Base-by-base conservation (phyloP, 2,113 vertebrate species). In the Lophius piscatorius region DNA sequence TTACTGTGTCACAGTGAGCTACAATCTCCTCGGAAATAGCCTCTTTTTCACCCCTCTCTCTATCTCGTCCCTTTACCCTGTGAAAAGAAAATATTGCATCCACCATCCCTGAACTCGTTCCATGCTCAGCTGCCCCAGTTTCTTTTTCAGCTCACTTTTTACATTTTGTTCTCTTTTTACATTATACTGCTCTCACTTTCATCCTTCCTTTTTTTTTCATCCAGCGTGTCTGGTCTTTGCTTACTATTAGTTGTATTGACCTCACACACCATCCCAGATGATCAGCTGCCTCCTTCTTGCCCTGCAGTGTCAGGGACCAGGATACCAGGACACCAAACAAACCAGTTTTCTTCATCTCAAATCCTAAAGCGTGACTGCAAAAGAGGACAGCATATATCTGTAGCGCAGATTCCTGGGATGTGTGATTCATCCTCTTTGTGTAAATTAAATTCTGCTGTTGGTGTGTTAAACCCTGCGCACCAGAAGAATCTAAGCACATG, bases 121-220 rank as follows among this genome's bases (percentile, higher is more conserved):
- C 58, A 42, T 20, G 7, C 71, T 76, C 35, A 40, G 36, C 65
- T 79, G 72, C 65, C 75, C 72, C 63, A 72, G 6, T 81, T 83
- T 66, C 39, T 48, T 56, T 45, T 45, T 6, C 63, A 39, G 34
- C 29, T 13, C 21, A 22, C 46, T 52, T 59, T 76, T 76, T 57
- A 46, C 56, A 54, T 69, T 55, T 59, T 66, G 28, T 72, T 64
- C 51, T 34, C 17, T 16, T 9, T 29, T 16, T 6, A 14, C 36
- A 23, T 74, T 50, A 35, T 49, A 9, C 14, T 35, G 21, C 52
- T 35, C 55, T 8, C 14, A 46, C 41, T 58, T 70, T 63, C 55
- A 52, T 59, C 9, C 18, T 20, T 16, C 12, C 36, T 31, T 5
- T 68, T 22, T 4, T 9, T n/a, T 44, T 52, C 18, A 21, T 21